Conservation (phyloP, 2,888 invertebrate genomes). For the Pyrrhia umbra region DNA sequence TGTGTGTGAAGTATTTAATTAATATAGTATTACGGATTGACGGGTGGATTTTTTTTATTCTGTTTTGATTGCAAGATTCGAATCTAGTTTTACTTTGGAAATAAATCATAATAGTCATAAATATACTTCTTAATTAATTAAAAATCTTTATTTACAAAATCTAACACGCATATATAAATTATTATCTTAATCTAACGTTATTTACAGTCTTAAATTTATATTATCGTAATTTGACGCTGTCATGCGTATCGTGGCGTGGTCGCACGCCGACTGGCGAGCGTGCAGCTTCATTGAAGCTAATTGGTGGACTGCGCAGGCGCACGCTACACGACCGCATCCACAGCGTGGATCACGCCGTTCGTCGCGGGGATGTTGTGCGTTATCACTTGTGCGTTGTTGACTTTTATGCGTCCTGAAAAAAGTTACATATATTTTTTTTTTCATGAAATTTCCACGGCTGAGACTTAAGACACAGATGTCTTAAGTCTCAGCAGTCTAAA, state of each 20-base stretch:
- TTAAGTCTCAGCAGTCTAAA: too few relatives aligned
- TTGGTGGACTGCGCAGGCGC: conserved; percentile 62
- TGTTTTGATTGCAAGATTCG: conserved; percentile 3
- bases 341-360: conserved; percentile 96
- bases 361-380: conserved; percentile 97
- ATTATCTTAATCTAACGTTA: conserved; percentile 84
- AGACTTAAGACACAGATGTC: too few relatives aligned
- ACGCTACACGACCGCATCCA: conserved; percentile 90
- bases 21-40: conserved; percentile 37
- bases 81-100: neutral
- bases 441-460: too few relatives aligned
- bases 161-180: conserved; percentile 85
- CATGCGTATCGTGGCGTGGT: conserved; percentile 38
- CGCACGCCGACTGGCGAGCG: conserved; percentile 42
- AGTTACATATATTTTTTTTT: too few relatives aligned
- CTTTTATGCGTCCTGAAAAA: conserved; percentile 93
- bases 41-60: conserved; percentile 18
- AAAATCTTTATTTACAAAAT: conserved; percentile 86
- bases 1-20: conserved; percentile 44
- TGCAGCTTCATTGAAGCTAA: conserved; percentile 83
- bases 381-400: conserved; percentile 95
- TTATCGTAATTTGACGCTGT: conserved; percentile 52
- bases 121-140: conserved; percentile 48
- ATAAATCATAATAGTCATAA: conserved; percentile 19
- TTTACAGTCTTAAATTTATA: conserved; percentile 85